Evolutionary conservation across 2,888 invertebrate genomes (phyloP), one percentile per base, ranked within the genome.

Genomic region (Parasteatoda lunata): DNA sequence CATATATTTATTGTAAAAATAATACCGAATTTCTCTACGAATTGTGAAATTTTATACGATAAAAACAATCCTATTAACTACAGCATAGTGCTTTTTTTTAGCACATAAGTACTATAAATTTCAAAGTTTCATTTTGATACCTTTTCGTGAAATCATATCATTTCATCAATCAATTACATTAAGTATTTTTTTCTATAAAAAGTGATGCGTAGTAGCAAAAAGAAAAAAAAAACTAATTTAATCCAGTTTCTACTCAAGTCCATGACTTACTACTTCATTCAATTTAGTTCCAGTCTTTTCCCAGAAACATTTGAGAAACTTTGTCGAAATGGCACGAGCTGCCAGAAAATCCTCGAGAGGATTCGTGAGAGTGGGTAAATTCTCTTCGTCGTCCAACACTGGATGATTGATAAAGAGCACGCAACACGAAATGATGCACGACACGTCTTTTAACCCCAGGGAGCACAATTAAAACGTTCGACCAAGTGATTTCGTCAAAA

Each of bases 321-420:
- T 59, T 59, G 59, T 8, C 59, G n/a, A n/a, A 59, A 59, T 59
- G 9, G 59, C 59, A 59, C n/a, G 59, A 13, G 59, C 59, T 59
- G 59, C 59, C 3, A 59, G n/a, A n/a, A 59, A 59, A 13, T n/a
- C n/a, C 59, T 59, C 59, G 30, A 30, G 30, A n/a, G 59, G 59
- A 59, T 59, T 59, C n/a, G 11, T 59, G 9, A 8, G 59, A 59
- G 11, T 59, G 11, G 59, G 59, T 11, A 59, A 59, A 59, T 13
- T 13, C n/a, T 59, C n/a, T n/a, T 59, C 59, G 59, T 13, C 59
- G 59, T 59, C 59, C 59, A 8, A 7, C 11, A 59, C 11, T 59
- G 30, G 65, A 51, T 76, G 85, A 80, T 80, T 86, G 85, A 86
- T 80, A 76, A 85, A 54, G 45, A 45, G 15, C 85, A 86, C 85